Evolutionary conservation across 2,113 vertebrate species (phyloP).

Genomic region (Lophotis ruficrista): DNA sequence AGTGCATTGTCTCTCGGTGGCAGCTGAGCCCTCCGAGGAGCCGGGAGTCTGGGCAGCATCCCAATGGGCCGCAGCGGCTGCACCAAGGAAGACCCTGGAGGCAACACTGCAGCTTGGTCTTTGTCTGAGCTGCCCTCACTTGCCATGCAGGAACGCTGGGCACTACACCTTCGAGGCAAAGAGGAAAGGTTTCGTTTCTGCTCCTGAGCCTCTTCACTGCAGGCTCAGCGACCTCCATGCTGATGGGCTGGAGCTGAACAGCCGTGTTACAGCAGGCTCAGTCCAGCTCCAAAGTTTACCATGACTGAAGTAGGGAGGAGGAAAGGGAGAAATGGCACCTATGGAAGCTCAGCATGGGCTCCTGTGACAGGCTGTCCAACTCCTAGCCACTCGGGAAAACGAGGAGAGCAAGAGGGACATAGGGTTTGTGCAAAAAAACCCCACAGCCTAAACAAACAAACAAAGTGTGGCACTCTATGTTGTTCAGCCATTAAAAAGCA

Average conservation of each 20-base stretch:
- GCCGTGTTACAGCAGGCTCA: fast-evolving
- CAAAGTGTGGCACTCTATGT: too few species aligned
- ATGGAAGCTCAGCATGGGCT: neutral
- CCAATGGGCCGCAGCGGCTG: fast-evolving
- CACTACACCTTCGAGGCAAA: neutral
- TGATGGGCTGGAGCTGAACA: neutral
- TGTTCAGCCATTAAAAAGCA: neutral
- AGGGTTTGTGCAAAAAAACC: neutral
- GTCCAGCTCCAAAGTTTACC: neutral
- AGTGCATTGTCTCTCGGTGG: neutral
- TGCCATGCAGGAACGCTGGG: fast-evolving
- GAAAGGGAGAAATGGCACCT: neutral
- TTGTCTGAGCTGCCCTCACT: neutral
- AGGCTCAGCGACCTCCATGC: neutral
- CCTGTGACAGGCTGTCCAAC: neutral
- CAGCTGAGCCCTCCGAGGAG: neutral
- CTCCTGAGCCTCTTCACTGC: neutral
- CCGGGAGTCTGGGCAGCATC: neutral
- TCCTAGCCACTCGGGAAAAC: neutral
- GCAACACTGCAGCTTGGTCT: neutral
- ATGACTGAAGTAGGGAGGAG: neutral
- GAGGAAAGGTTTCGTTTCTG: neutral
- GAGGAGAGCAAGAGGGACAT: neutral
- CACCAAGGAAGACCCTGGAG: neutral
- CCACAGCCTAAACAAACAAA: too few species aligned